Evolutionary conservation across 2,888 invertebrate genomes (phyloP).

Genomic region (Leptogaster cylindrica): DNA sequence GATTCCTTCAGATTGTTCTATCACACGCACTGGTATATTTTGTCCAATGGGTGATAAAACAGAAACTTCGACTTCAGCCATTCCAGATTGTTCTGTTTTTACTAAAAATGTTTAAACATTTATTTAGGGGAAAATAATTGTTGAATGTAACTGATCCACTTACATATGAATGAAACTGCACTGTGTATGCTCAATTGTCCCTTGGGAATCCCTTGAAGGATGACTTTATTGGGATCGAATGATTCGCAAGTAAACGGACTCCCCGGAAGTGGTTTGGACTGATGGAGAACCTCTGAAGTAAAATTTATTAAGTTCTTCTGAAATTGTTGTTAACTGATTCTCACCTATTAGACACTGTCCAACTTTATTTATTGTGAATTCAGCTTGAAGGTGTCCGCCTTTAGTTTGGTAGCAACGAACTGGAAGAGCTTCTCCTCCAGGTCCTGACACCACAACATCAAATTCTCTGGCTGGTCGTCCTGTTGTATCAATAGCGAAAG

Average conservation of each 20-base stretch:
- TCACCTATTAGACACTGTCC: slow-evolving; percentile 72
- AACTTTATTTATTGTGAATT: slow-evolving; percentile 84
- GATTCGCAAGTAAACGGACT: slow-evolving; percentile 95
- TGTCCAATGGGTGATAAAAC: slow-evolving; percentile 88
- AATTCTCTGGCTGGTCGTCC: slow-evolving; percentile 86
- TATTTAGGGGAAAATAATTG: not conserved
- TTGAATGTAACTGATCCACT: slow-evolving; percentile 51
- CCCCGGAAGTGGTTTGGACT: slow-evolving; percentile 87
- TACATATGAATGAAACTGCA: slow-evolving; percentile 80
- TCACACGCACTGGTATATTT: slow-evolving; percentile 79
- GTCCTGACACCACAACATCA: slow-evolving; percentile 87
- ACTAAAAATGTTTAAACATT: slow-evolving; percentile 67
- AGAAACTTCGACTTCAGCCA: slow-evolving; percentile 84
- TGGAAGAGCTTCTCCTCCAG: slow-evolving; percentile 79
- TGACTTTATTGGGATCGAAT: slow-evolving; percentile 84
- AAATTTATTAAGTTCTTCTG: too few species aligned
- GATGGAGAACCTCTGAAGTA: slow-evolving; percentile 81
- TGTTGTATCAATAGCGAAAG: slow-evolving; percentile 87
- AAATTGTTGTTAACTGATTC: too few species aligned
- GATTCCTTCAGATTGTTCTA: slow-evolving; percentile 70
- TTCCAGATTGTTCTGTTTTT: slow-evolving; percentile 80
- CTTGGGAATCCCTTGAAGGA: slow-evolving; percentile 77
- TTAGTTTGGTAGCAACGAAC: slow-evolving; percentile 96
- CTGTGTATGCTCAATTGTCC: slow-evolving; percentile 82
- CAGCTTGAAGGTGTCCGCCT: slow-evolving; percentile 92